Percentiles rank a stretch among this genome's conserved stretches.
Conservation (phyloP, 2,797 vertebrate genomes). For the Sandelia bainsii region DNA sequence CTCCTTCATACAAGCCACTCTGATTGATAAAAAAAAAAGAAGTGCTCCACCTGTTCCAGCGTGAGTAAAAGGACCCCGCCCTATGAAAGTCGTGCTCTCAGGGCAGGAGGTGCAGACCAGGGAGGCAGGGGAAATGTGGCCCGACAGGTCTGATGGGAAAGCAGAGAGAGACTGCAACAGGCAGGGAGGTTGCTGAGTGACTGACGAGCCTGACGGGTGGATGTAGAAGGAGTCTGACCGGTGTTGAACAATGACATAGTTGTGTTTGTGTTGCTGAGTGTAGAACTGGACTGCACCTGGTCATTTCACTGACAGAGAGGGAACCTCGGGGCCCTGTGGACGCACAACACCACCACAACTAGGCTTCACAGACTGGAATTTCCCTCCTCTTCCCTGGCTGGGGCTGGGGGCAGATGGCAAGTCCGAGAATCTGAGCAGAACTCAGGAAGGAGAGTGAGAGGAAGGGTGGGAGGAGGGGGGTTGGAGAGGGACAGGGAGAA, state of each 20-base stretch:
- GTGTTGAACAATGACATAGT: constrained; percentile 50
- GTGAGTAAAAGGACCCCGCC: constrained; percentile 59
- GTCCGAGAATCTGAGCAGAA: constrained; percentile 71
- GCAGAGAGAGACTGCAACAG: constrained; percentile 29
- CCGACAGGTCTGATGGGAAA: constrained; percentile 81
- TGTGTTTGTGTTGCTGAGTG: constrained; percentile 52
- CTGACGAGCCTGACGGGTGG: constrained; percentile 60
- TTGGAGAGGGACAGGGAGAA: constrained; percentile 60
- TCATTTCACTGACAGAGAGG: constrained; percentile 35
- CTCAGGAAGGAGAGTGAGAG: constrained; percentile 80
- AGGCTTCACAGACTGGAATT: constrained; percentile 68
- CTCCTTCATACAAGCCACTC: constrained; percentile 35
- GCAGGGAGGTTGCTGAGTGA: constrained; percentile 53
- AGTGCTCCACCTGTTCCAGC: constrained; percentile 68
- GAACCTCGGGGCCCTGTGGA: constrained; percentile 32
- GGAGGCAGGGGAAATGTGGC: constrained; percentile 78
- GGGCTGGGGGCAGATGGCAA: constrained; percentile 70
- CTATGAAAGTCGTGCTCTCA: constrained; percentile 51
- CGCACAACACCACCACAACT: constrained; percentile 31
- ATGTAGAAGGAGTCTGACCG: constrained; percentile 26
- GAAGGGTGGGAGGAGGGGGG: constrained; percentile 73
- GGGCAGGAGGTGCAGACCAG: constrained; percentile 40
- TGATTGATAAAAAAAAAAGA: constrained; percentile 28
- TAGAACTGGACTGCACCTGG: constrained; percentile 46
- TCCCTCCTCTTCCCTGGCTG: constrained; percentile 66